These are phyloP conservation scores for Sarcophaga peregrina DNA, from an alignment of 1,140 invertebrate species.

Conservation along the genomic window DNA sequence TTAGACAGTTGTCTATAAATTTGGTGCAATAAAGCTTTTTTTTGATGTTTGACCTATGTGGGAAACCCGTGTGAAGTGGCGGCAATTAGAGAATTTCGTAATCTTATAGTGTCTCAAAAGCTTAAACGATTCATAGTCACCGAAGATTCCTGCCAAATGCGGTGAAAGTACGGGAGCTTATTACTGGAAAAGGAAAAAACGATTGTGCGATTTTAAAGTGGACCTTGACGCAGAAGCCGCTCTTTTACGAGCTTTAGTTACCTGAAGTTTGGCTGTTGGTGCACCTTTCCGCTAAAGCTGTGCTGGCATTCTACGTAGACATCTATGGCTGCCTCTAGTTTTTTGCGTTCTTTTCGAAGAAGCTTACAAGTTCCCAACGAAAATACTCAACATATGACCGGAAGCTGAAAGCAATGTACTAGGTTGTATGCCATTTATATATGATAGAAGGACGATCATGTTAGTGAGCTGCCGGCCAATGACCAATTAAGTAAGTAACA, in stretches of 20 bases:
- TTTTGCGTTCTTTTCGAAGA: slow-evolving; percentile 55
- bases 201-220: slow-evolving; percentile 49
- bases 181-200: slow-evolving; percentile 43
- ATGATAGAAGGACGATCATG: slow-evolving; percentile 52
- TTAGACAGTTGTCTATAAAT: too few relatives aligned
- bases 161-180: neutral
- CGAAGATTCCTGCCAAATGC: slow-evolving; percentile 7
- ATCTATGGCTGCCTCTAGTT: slow-evolving; percentile 49
- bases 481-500: too few relatives aligned
- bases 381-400: slow-evolving; percentile 48
- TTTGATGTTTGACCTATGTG: too few relatives aligned
- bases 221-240: slow-evolving; percentile 41
- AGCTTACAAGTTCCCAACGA: slow-evolving; percentile 46
- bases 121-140: slow-evolving; percentile 6
- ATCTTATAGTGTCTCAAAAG: neutral
- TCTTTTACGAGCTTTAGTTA: too few relatives aligned
- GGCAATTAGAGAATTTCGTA: neutral
- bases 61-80: too few relatives aligned
- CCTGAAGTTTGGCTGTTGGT: slow-evolving; percentile 43
- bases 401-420: neutral
- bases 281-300: slow-evolving; percentile 6
- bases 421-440: too few relatives aligned
- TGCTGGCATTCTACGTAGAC: slow-evolving; percentile 34
- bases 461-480: slow-evolving; percentile 65
- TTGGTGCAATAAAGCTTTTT: too few relatives aligned